These are phyloP conservation scores for Amazona guildingii DNA, from an alignment of 2,113 vertebrate species.

Conservation along the genomic window DNA sequence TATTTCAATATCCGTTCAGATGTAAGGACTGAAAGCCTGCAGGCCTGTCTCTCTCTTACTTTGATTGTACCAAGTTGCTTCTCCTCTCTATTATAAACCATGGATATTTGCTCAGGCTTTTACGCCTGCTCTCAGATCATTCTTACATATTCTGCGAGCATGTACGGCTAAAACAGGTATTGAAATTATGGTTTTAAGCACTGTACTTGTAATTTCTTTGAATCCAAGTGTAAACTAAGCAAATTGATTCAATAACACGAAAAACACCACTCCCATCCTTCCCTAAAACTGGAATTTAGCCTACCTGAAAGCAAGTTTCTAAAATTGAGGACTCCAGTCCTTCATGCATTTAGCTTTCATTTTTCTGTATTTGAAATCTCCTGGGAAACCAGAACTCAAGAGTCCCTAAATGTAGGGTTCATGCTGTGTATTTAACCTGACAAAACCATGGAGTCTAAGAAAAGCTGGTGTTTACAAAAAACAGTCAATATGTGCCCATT, in stretches of 20 bases:
- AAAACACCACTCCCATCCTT: neutral
- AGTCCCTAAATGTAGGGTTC: neutral
- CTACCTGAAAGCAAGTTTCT: neutral
- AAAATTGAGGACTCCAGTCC: neutral
- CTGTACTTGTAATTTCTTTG: neutral
- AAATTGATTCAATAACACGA: neutral
- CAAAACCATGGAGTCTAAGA: neutral
- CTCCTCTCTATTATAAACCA: neutral
- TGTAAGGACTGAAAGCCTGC: neutral
- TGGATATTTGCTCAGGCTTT: accelerated
- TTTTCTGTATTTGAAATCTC: neutral
- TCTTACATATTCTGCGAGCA: neutral
- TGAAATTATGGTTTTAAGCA: neutral
- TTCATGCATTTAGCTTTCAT: neutral
- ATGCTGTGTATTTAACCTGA: neutral
- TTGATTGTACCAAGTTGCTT: neutral
- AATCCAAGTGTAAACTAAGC: neutral
- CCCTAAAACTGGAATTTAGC: neutral
- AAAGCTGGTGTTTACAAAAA: neutral
- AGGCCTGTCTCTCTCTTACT: neutral
- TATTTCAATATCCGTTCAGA: neutral
- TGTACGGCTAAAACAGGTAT: neutral
- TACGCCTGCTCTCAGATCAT: neutral
- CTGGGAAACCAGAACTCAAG: neutral
- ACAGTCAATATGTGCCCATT: accelerated